Evolutionary conservation across 2,797 vertebrate species (phyloP).

Genomic region (Pseudomugil tenellus): DNA sequence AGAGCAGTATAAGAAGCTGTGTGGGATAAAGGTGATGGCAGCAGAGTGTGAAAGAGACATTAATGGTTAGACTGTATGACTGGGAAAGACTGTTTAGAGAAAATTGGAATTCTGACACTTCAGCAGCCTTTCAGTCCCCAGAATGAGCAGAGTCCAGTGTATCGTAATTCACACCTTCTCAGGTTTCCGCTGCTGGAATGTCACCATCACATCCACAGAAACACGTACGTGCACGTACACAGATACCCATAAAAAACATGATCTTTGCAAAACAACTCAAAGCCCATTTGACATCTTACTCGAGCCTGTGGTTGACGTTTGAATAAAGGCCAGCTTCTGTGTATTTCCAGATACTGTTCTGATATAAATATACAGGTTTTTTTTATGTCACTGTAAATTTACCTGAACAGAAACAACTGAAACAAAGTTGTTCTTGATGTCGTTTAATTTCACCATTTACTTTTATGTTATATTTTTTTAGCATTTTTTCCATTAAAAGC

Average conservation of each 20-base stretch:
- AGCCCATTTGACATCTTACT: conserved; percentile 57
- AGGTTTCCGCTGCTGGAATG: conserved; percentile 74
- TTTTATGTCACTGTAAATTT: not conserved
- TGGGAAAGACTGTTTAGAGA: conserved; percentile 65
- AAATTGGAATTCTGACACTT: conserved; percentile 78
- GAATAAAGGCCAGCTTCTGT: conserved; percentile 47
- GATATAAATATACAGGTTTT: not conserved
- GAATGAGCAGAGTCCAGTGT: conserved; percentile 71
- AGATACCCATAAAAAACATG: conserved; percentile 48
- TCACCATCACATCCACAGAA: conserved; percentile 38
- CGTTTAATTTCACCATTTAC: not conserved
- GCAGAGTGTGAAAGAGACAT: conserved; percentile 38
- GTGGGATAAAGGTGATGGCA: conserved; percentile 31
- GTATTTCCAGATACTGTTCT: conserved; percentile 9
- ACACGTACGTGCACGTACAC: conserved; percentile 25
- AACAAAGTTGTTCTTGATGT: not conserved
- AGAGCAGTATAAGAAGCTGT: conserved; percentile 24
- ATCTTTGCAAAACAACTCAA: conserved; percentile 30
- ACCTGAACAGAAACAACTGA: no score
- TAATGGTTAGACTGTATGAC: conserved; percentile 53
- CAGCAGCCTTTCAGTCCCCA: conserved; percentile 67
- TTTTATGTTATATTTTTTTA: not conserved
- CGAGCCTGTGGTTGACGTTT: conserved; percentile 50
- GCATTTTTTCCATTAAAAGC: not conserved
- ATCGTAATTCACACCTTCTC: conserved; percentile 77